These are phyloP conservation scores for Chloebia gouldiae DNA, from an alignment of 2,113 vertebrate species.

Conservation along the genomic window DNA sequence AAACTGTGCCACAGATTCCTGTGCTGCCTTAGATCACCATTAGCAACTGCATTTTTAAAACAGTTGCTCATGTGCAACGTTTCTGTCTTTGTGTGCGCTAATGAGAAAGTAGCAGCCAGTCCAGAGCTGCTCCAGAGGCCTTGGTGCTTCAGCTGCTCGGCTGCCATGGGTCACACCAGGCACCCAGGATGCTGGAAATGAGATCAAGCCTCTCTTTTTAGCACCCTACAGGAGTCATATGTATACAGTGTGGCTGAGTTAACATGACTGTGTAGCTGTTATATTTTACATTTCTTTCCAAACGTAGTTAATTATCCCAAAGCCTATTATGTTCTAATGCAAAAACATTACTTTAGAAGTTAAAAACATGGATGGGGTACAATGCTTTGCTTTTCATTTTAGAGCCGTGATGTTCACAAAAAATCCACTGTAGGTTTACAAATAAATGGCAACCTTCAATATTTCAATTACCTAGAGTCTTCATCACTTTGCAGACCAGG, in stretches of 20 bases:
- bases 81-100: not conserved
- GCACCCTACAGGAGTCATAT: not conserved
- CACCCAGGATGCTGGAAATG: not conserved
- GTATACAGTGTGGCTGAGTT: not conserved
- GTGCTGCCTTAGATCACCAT: not conserved
- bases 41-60: constrained; percentile 10
- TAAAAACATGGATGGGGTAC: not conserved
- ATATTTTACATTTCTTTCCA: not conserved
- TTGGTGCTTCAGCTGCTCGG: accelerated
- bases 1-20: not conserved
- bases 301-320: not conserved
- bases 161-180: not conserved
- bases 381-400: not conserved
- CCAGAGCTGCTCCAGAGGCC: not conserved
- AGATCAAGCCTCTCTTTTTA: not conserved
- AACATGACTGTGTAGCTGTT: not conserved
- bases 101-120: not conserved
- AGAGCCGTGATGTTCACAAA: not conserved
- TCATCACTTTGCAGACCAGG: not conserved
- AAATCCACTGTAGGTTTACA: not conserved
- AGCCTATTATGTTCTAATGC: not conserved
- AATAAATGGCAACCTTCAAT: not conserved
- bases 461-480: not conserved
- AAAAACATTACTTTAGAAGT: not conserved
- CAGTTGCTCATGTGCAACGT: not conserved